phyloP scores from a whole-genome alignment of 2,888 invertebrate species.

The Pandemis corylana region DNA sequence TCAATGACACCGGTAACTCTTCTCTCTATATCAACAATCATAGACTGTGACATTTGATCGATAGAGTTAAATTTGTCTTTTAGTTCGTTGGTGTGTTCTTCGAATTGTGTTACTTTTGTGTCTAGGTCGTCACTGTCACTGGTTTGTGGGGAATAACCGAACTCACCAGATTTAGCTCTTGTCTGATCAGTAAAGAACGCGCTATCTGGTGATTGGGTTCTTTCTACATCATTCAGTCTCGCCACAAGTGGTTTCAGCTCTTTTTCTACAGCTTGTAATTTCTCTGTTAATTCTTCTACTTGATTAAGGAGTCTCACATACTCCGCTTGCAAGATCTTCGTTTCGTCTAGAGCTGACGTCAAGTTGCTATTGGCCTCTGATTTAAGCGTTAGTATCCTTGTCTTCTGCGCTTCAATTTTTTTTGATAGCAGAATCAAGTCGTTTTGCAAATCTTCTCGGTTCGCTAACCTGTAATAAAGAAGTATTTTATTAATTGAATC shows the following conservation, averaged over 20 bases:
- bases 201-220: slow-evolving; percentile 78
- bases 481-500: not conserved
- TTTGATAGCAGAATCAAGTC: slow-evolving; percentile 87
- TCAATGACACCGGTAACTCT: slow-evolving; percentile 63
- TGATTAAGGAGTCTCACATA: slow-evolving; percentile 74
- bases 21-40: slow-evolving; percentile 80
- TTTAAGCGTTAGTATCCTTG: slow-evolving; percentile 87
- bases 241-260: slow-evolving; percentile 84
- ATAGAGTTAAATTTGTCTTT: slow-evolving; percentile 81
- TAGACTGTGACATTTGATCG: slow-evolving; percentile 83
- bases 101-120: slow-evolving; percentile 66
- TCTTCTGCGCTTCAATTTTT: slow-evolving; percentile 88
- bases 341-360: slow-evolving; percentile 88
- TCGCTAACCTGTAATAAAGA: slow-evolving; percentile 86
- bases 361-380: slow-evolving; percentile 87
- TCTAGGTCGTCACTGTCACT: slow-evolving; percentile 80
- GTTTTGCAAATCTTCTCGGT: slow-evolving; percentile 93
- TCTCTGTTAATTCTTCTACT: slow-evolving; percentile 88
- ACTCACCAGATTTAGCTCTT: slow-evolving; percentile 78
- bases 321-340: slow-evolving; percentile 88
- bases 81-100: slow-evolving; percentile 73
- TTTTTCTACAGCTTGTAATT: slow-evolving; percentile 87
- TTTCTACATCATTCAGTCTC: slow-evolving; percentile 74
- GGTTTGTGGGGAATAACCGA: slow-evolving; percentile 78
- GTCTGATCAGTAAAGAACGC: slow-evolving; percentile 85